Base-by-base conservation (phyloP, 2,797 vertebrate genomes). In the Pipistrellus pygmaeus region DNA sequence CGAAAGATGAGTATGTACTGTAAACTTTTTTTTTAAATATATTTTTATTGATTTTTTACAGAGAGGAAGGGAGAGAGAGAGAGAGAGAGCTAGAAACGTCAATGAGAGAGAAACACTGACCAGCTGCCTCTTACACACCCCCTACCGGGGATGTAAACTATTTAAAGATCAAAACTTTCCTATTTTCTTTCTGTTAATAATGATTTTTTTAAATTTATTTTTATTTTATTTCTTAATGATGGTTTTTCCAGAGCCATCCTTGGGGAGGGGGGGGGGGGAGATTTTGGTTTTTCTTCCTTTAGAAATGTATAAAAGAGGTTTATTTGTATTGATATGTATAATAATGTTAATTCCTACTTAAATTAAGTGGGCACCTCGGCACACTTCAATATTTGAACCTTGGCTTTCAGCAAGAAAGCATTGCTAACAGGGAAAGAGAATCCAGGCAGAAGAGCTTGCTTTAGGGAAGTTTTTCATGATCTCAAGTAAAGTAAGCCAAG, bases 121-220 rank as follows among this genome's bases (percentile, higher is more conserved):
- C n/a, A n/a, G n/a, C n/a, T n/a, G n/a, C n/a, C n/a, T n/a, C n/a
- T n/a, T n/a, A n/a, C n/a, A n/a, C n/a, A n/a, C n/a, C n/a, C n/a
- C n/a, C n/a, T n/a, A n/a, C n/a, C n/a, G n/a, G n/a, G n/a, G n/a
- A n/a, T 76, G 6, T 18, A 80, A 88, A 72, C 17, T 81, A 57
- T 80, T 76, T 86, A 77, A 93, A 93, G 38, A 66, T 84, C 76
- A 35, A 75, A 83, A 71, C 30, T 78, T 68, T 69, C n/a, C 51
- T 55, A 21, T 75, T 86, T 60, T 60, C n/a, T 82, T 88, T 51
- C 71, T 90, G 27, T 83, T 76, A 86, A 62, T 46, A 92, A 69
- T 53, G 12, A 41, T 55, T 88, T 90, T 90, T 66, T 20, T 14
- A 55, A 51, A 60, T 76, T 6, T 81, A 0, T 57, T 90, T 86